Evolutionary conservation across 92 coral and sea anemone species (phyloP).

Genomic region (Epizoanthus rinbou): DNA sequence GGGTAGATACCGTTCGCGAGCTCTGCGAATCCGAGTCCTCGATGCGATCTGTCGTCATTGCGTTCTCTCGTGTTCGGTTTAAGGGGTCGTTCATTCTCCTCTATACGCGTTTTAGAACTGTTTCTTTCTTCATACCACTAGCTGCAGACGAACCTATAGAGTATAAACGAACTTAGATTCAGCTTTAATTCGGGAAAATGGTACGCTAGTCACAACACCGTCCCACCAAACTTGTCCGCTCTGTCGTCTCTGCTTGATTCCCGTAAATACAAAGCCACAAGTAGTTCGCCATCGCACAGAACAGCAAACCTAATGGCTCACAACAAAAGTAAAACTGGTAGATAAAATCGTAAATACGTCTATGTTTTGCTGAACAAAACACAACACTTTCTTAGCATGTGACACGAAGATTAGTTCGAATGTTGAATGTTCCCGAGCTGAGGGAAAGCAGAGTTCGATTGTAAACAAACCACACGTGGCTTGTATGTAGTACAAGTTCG

Average conservation of each 20-base stretch:
- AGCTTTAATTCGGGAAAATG: not conserved
- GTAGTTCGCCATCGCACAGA: conserved; percentile 4
- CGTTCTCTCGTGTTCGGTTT: conserved; percentile 76
- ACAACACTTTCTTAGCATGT: not conserved
- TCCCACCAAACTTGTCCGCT: conserved; percentile 25
- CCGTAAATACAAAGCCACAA: conserved; percentile 23
- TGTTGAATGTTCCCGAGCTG: conserved; percentile 15
- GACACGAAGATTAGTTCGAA: not conserved
- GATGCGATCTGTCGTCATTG: conserved; percentile 92
- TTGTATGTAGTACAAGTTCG: conserved; percentile 39
- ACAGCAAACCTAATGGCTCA: conserved; percentile 20
- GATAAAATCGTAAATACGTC: not conserved
- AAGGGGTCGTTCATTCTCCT: conserved; percentile 96
- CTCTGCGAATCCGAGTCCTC: conserved; percentile 46
- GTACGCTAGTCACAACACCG: conserved; percentile 29
- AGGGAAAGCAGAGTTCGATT: conserved; percentile 53
- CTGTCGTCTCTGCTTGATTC: conserved; percentile 41
- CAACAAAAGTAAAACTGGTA: conserved; percentile 8
- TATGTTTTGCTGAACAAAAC: not conserved
- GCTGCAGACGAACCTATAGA: conserved; percentile 17
- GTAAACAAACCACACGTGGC: conserved; percentile 99
- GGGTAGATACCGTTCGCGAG: conserved; percentile 47
- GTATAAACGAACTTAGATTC: not conserved
- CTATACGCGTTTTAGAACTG: conserved; percentile 36
- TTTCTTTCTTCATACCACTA: conserved; percentile 43